Base-by-base conservation (phyloP, 2,888 invertebrate genomes). In the Nomada lathburiana region DNA sequence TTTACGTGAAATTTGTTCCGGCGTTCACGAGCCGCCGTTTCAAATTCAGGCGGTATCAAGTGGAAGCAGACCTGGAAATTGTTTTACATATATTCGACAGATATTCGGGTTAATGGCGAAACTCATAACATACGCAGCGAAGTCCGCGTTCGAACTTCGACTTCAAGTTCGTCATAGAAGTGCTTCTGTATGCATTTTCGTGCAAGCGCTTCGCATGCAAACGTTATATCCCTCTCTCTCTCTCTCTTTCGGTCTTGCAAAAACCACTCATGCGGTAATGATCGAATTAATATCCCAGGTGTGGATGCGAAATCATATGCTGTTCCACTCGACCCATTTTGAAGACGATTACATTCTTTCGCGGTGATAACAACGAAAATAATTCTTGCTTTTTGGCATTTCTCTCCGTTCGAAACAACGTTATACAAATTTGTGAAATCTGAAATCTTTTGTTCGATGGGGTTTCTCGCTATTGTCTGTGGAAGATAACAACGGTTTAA, bases 281-380 rank as follows among this genome's bases (percentile, higher is more conserved):
- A 72, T 50, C 71, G 85, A 85, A 88, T 88, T 88, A 88, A 88
- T 88, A 86, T 82, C 80, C 63, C 55, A 70, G 26, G 60, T 73
- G 69, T 80, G 74, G 80, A 71, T 75, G 75, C 42, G 85, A 77
- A 70, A 88, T 71, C 86, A 76, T 60, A 76, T 69, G 59, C 26
- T 23, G 42, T 55, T 70, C 26, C 52, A n/a, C 20, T 59, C 57
- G 62, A 78, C 68, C 79, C 20, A 64, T 62, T 76, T 67, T 55
- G 59, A 9, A 16, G 2, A 13, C 29, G 26, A 52, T 60, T 63
- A 50, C 65, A 62, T 82, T 70, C 44, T 36, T 11, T 18, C 13
- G 10, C 29, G 55, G 44, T 26, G 42, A 53, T 67, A 67, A 76
- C 50, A 26, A 57, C 26, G 10, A 50, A 60, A n/a, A 26, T 42